phyloP scores from a whole-genome alignment of 53 echinoderm and acorn worm genomes.

The Patiria pectinifera region DNA sequence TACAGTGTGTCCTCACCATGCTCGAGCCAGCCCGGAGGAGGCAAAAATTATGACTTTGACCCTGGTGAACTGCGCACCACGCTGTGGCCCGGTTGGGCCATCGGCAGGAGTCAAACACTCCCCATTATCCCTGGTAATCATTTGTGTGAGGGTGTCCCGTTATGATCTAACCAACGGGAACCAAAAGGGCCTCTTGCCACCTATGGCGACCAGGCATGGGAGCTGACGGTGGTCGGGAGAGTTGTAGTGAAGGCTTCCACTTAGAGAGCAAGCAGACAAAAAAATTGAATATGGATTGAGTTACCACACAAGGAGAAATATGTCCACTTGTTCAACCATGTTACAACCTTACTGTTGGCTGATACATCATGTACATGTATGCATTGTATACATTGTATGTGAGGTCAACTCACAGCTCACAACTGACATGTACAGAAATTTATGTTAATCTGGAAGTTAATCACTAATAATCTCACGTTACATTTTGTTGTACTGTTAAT shows the following conservation, averaged over 20 bases:
- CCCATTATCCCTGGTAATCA: constrained; percentile 35
- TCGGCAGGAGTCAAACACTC: constrained; percentile 53
- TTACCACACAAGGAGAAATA: constrained; percentile 55
- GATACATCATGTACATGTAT: neutral
- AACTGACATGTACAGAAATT: neutral
- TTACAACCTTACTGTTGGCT: constrained; percentile 19
- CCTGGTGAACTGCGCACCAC: constrained; percentile 46
- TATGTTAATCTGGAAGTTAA: too few species aligned
- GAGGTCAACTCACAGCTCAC: neutral
- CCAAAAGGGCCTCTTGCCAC: constrained; percentile 32
- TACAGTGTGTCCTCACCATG: constrained; percentile 5
- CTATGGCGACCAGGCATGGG: constrained; percentile 18
- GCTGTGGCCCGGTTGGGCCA: constrained; percentile 36
- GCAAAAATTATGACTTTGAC: constrained; percentile 29
- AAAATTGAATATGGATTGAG: constrained; percentile 38
- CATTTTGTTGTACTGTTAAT: too few species aligned
- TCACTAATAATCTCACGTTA: too few species aligned
- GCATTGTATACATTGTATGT: neutral
- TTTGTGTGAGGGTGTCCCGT: constrained; percentile 48
- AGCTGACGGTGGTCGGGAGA: neutral
- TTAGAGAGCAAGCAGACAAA: neutral
- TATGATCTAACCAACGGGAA: constrained; percentile 45
- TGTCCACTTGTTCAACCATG: neutral
- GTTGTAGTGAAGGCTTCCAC: constrained; percentile 57
- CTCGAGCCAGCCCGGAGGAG: neutral